Conservation (phyloP, 2,888 invertebrate species). For the Amiota mariae region DNA sequence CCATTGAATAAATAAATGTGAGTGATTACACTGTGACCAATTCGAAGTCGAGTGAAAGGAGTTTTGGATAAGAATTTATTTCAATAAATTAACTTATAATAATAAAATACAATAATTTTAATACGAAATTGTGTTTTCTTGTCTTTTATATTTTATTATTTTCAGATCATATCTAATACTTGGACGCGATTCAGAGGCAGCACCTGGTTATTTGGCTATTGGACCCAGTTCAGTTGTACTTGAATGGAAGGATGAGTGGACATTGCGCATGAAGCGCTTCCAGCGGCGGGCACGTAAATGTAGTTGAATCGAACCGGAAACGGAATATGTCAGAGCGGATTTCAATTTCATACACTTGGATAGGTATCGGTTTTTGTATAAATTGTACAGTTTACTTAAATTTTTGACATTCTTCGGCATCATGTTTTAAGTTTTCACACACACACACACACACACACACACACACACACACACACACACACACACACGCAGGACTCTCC, state of each 20-base stretch:
- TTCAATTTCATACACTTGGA: conserved; percentile 72
- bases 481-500: conserved; percentile 42
- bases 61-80: too few relatives aligned
- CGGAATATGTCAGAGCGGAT: conserved; percentile 72
- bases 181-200: conserved; percentile 71
- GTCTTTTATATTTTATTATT: neutral
- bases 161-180: conserved; percentile 70
- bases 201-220: conserved; percentile 70
- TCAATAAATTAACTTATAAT: too few relatives aligned
- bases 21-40: too few relatives aligned
- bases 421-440: conserved; percentile 62
- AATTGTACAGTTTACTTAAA: conserved; percentile 73
- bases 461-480: neutral
- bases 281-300: conserved; percentile 72
- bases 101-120: neutral
- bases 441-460: conserved; percentile 31
- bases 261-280: conserved; percentile 72
- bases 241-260: conserved; percentile 72
- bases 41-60: too few relatives aligned
- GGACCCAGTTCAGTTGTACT: conserved; percentile 71
- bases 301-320: conserved; percentile 74
- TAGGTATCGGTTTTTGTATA: conserved; percentile 73
- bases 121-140: neutral
- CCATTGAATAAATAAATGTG: too few relatives aligned
- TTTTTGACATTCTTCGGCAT: conserved; percentile 73